These are phyloP conservation scores for Geodia barretti DNA, from an alignment of 37 sponge, comb jelly and placozoan species.

Conservation along the genomic window DNA sequence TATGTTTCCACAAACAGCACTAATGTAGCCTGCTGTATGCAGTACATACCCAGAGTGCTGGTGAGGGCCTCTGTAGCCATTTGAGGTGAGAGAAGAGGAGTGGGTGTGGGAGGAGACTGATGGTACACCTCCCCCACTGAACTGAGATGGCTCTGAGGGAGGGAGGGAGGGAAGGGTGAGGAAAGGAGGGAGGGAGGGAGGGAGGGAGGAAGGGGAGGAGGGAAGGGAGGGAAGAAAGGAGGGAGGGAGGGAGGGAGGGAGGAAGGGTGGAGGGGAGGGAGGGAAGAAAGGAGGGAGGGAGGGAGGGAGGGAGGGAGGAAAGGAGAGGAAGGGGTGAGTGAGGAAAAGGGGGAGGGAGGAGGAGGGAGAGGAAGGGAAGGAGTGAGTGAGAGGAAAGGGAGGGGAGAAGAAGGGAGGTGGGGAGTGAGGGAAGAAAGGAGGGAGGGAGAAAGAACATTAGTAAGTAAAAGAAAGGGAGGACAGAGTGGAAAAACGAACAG, in stretches of 20 bases:
- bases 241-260: slow-evolving; percentile 25
- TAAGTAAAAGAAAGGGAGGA: not conserved
- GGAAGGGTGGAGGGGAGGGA: no score
- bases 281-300: slow-evolving; percentile 14
- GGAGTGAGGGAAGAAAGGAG: not conserved
- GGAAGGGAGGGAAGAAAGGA: slow-evolving; percentile 10
- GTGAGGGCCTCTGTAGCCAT: not conserved
- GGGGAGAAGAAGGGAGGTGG: not conserved
- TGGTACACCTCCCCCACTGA: no score
- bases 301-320: not conserved
- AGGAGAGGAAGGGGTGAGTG: not conserved
- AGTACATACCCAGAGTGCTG: no score
- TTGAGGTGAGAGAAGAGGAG: not conserved
- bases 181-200: slow-evolving; percentile 12
- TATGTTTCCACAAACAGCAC: no score
- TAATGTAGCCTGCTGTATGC: not conserved
- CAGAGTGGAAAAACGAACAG: not conserved
- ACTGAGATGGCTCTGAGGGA: slow-evolving; percentile 7
- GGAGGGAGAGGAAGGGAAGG: not conserved
- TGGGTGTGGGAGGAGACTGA: not conserved
- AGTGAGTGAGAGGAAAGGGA: not conserved
- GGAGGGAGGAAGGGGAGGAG: slow-evolving; percentile 4
- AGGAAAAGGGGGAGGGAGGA: not conserved
- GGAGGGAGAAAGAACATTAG: not conserved
- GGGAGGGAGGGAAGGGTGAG: not conserved